Evolutionary conservation across 2,888 invertebrate species (phyloP), one percentile per base, ranked within the genome.

Genomic region (Pheosia tremula): DNA sequence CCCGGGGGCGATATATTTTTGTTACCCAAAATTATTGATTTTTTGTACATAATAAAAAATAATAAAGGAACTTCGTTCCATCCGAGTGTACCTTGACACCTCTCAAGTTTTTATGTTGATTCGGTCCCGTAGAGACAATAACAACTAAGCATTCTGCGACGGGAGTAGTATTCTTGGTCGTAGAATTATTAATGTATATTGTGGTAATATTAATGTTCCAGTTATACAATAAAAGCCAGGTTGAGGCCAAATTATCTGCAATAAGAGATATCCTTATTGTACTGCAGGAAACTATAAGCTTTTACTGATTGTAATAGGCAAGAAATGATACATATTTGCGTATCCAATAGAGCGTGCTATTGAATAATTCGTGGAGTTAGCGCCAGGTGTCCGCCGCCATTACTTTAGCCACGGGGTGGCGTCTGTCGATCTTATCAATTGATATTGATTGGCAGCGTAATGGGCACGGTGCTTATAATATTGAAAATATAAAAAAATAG

Each of bases 291-390:
- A 63, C 54, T 45, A 55, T 24, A 56, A 49, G 54, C 55, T 53
- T 62, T 63, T 60, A 58, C 60, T 58, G 60, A 65, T 13, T 56
- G 55, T 60, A 62, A 62, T 58, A 56, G 58, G 39, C 36, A 38
- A 45, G 60, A 63, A 61, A 62, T 45, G 59, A 53, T 9, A 45
- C 41, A 52, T 61, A 64, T 73, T 73, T 67, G 62, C 64, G 60
- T 61, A 69, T 69, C 62, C 67, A 71, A 79, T 81, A 64, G 71
- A 67, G 73, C 79, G 72, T 79, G 69, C 13, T 54, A 57, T 54
- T 61, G 61, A 39, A 52, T 59, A 65, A 65, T 61, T 61, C 54
- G 59, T 55, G 38, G 9, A 56, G 43, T 59, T 60, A 53, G 37
- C 24, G 66, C 72, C 75, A 72, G 72, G 67, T 75, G 77, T 7